Evolutionary conservation across 2,113 vertebrate genomes (phyloP), one percentile per base, ranked within the genome.

Genomic region (Microtus ochrogaster): DNA sequence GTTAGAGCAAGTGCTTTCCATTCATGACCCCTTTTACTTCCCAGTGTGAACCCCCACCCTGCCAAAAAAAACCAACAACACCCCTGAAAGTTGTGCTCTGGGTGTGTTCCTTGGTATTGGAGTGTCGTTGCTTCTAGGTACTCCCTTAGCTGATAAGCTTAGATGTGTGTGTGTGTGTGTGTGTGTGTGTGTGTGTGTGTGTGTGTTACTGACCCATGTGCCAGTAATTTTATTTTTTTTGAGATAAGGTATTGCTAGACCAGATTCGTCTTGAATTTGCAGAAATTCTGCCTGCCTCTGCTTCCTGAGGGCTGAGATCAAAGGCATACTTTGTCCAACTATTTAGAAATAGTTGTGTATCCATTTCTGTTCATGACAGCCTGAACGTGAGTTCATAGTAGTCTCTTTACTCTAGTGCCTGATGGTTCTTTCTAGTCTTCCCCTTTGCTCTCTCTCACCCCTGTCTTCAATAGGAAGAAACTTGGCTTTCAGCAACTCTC

Each of bases 91-190:
- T 33, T 85, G 82, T 44, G 7, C 39, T 85, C 82, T 33, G 8
- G 14, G 16, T 88, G 1, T 95, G 41, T 61, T 82, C 73, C 9
- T 77, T 94, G 61, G 39, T 82, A 26, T 52, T 77, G 83, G 33
- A 13, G 13, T 72, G 36, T 11, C 1, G 6, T 79, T 96, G 36
- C 55, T 92, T 88, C 58, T 91, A 88, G 77, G 85, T 83, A 13
- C 33, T 44, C n/a, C 87, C 26, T 96, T 36, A 78, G 3, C 70
- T 76, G 14, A 49, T 65, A 26, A 88, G 26, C 33, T 89, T 47
- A 58, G 47, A 30, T 55, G 77, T 79, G 92, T 89, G 91, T 90
- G 65, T 0, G 8, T 55, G 77, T 79, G 92, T 89, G 91, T 90
- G 65, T 0, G 8, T 82, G 26, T 41, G 5, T 78, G 21, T 83